Conservation (phyloP, 1,140 invertebrate species). For the Drosophila jambulina region DNA sequence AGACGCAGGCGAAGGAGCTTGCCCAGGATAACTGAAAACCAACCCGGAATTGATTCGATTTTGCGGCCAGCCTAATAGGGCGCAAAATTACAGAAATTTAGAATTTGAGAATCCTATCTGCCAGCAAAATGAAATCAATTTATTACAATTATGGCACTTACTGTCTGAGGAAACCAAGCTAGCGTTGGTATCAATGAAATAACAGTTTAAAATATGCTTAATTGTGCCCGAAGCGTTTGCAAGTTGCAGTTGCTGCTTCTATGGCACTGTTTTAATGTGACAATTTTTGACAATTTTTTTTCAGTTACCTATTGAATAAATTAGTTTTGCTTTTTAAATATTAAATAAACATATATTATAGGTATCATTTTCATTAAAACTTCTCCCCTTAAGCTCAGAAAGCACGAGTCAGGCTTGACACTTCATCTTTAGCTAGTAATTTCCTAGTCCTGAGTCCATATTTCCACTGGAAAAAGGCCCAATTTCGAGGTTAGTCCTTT, state of each 20-base stretch:
- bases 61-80: constrained; percentile 9
- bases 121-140: background rate
- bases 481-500: background rate
- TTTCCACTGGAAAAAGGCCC: background rate
- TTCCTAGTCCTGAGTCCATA: background rate
- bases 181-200: background rate
- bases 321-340: no score
- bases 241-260: no score
- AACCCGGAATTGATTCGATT: constrained; percentile 5
- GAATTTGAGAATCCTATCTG: background rate
- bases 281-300: no score
- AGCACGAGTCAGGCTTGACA: no score
- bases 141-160: constrained; percentile 2
- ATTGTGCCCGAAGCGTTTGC: background rate
- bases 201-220: background rate
- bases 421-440: no score
- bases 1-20: background rate
- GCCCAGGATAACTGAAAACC: background rate
- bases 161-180: background rate
- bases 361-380: no score
- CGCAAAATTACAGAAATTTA: constrained; percentile 3
- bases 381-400: no score
- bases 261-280: no score
- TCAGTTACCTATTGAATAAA: no score
- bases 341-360: no score